Percentiles rank a stretch among this genome's conserved stretches.
Conservation (phyloP, 2,888 invertebrate genomes). For the Nomada fucata region DNA sequence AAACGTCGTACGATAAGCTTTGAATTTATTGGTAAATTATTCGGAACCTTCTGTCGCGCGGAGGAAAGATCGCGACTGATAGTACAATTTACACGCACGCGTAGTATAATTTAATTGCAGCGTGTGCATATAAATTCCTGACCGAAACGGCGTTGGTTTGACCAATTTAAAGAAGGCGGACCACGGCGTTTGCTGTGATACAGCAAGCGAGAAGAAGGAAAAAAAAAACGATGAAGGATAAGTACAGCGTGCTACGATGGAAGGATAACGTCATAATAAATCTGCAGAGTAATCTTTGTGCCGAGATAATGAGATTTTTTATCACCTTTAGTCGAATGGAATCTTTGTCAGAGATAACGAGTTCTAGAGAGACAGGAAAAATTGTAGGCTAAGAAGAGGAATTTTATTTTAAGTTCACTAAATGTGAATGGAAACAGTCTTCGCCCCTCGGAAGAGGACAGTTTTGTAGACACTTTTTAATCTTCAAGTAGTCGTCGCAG, state of each 20-base stretch:
- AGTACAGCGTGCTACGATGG: slow-evolving; percentile 45
- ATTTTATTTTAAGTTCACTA: slow-evolving; percentile 59
- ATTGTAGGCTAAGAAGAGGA: slow-evolving; percentile 57
- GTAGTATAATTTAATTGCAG: neutral
- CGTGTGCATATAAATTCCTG: neutral
- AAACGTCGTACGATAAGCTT: too few species aligned
- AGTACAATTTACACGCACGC: too few species aligned
- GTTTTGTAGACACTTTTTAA: slow-evolving; percentile 57
- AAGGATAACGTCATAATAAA: slow-evolving; percentile 62
- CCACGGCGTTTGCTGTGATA: neutral
- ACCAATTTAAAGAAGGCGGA: slow-evolving; percentile 20
- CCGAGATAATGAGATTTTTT: slow-evolving; percentile 63
- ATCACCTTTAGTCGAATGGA: slow-evolving; percentile 60
- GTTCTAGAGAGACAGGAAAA: slow-evolving; percentile 57
- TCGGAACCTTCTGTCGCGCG: too few species aligned
- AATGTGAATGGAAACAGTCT: slow-evolving; percentile 49
- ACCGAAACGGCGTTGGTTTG: slow-evolving; percentile 32
- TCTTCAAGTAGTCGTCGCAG: slow-evolving; percentile 36
- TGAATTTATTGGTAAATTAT: too few species aligned
- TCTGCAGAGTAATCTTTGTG: slow-evolving; percentile 62
- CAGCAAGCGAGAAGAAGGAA: slow-evolving; percentile 16
- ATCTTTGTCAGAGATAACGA: slow-evolving; percentile 62
- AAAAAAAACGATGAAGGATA: slow-evolving; percentile 45
- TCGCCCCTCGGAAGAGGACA: slow-evolving; percentile 15
- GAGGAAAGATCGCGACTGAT: too few species aligned